These are phyloP conservation scores for Euzetes globulus DNA, from an alignment of 2,888 invertebrate genomes.

Conservation along the genomic window DNA sequence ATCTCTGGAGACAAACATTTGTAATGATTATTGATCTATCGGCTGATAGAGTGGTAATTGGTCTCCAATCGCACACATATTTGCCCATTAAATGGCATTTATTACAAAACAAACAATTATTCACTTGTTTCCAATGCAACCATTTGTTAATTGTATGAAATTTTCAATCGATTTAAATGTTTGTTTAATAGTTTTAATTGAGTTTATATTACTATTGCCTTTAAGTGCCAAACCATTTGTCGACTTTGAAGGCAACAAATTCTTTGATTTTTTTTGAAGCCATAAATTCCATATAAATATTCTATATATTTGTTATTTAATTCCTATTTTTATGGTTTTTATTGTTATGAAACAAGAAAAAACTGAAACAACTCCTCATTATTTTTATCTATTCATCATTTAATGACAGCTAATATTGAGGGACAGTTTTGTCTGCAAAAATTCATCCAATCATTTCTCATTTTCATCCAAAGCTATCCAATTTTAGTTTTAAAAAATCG, in stretches of 20 bases:
- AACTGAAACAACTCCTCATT: too few relatives aligned
- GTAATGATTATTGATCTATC: not conserved
- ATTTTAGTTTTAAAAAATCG: too few relatives aligned
- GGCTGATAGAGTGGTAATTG: not conserved
- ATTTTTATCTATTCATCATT: too few relatives aligned
- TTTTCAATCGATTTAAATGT: not conserved
- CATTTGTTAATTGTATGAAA: not conserved
- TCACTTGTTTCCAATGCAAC: not conserved
- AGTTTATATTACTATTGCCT: not conserved
- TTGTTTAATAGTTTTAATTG: conserved; percentile 4
- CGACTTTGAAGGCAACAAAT: not conserved
- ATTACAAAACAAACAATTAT: not conserved
- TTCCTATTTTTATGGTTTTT: not conserved
- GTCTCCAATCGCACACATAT: conserved; percentile 1
- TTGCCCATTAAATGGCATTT: not conserved
- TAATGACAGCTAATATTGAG: too few relatives aligned
- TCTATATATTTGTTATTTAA: not conserved
- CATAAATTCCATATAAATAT: not conserved
- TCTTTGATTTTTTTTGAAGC: not conserved
- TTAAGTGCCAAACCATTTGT: conserved; percentile 16
- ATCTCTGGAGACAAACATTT: not conserved
- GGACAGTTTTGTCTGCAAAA: too few relatives aligned
- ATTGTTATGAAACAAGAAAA: not conserved
- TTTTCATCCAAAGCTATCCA: too few relatives aligned
- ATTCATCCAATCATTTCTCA: too few relatives aligned